Conservation (phyloP, 2,113 vertebrate species). For the Sceloporus undulatus region DNA sequence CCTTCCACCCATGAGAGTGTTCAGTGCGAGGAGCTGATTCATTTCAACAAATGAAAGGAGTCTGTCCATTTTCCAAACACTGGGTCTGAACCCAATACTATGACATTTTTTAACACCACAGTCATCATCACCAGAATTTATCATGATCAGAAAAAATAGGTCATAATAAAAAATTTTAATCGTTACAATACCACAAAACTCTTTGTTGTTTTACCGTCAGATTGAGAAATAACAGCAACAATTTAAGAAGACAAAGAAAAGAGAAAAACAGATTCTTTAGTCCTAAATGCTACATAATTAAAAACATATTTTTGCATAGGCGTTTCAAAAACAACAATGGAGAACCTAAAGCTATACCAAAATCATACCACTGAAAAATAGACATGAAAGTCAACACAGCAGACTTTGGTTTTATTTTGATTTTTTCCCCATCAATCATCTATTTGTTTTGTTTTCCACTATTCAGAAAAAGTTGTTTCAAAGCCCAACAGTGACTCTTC, state of each 20-base stretch:
- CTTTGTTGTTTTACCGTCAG: not conserved
- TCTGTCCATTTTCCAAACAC: not conserved
- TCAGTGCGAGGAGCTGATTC: not conserved
- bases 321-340: not conserved
- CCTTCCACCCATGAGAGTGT: not conserved
- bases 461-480: not conserved
- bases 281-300: not conserved
- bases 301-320: not conserved
- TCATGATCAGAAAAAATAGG: not conserved
- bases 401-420: not conserved
- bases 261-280: not conserved
- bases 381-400: not conserved
- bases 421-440: not conserved
- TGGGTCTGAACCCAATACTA: not conserved
- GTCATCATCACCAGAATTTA: not conserved
- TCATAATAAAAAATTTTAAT: not conserved
- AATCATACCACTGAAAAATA: not conserved
- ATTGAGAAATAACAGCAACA: not conserved
- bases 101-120: not conserved
- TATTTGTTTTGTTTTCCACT: not conserved
- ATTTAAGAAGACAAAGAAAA: not conserved
- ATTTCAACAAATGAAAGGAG: not conserved
- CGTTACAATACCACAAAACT: not conserved
- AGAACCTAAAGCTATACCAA: not conserved
- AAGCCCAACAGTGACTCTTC: not conserved